phyloP scores from a whole-genome alignment of 2,888 invertebrate genomes.

The Cordilura impudica region DNA sequence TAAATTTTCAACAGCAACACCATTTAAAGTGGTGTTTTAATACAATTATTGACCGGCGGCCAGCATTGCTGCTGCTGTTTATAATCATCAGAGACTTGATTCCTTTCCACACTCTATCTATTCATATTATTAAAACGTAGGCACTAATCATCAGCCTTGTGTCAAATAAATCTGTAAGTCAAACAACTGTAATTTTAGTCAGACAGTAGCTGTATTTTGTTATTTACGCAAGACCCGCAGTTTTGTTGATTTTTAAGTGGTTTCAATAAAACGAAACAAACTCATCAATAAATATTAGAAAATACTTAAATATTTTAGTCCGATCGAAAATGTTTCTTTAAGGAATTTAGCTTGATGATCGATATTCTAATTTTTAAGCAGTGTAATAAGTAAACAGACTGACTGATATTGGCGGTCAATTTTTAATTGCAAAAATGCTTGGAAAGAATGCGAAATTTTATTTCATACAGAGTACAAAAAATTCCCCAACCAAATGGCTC shows the following conservation, averaged over 20 bases:
- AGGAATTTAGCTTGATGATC: too few relatives aligned
- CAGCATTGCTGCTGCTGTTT: slow-evolving; percentile 39
- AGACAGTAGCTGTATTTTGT: slow-evolving; percentile 1
- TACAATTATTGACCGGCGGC: slow-evolving; percentile 60
- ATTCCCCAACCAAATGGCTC: too few relatives aligned
- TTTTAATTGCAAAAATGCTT: too few relatives aligned
- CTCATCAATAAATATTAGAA: slow-evolving; percentile 14
- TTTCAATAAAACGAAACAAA: slow-evolving; percentile 4
- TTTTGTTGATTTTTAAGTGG: slow-evolving; percentile 21
- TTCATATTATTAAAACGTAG: slow-evolving; percentile 6
- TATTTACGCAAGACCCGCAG: slow-evolving; percentile 49
- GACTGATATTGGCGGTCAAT: too few relatives aligned
- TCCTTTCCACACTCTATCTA: neutral
- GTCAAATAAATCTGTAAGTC: slow-evolving; percentile 43
- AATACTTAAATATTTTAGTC: too few relatives aligned
- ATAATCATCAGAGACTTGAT: neutral
- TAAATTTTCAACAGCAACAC: slow-evolving; percentile 33
- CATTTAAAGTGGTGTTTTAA: slow-evolving; percentile 53
- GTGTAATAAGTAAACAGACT: too few relatives aligned
- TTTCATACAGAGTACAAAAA: too few relatives aligned
- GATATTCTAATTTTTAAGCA: too few relatives aligned
- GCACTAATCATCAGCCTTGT: slow-evolving; percentile 19
- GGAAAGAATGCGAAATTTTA: too few relatives aligned
- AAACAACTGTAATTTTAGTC: neutral
- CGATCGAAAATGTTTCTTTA: too few relatives aligned